Percentiles rank a stretch among this genome's conserved stretches.
Conservation (phyloP, 2,797 vertebrate genomes). For the Rhinella marina region DNA sequence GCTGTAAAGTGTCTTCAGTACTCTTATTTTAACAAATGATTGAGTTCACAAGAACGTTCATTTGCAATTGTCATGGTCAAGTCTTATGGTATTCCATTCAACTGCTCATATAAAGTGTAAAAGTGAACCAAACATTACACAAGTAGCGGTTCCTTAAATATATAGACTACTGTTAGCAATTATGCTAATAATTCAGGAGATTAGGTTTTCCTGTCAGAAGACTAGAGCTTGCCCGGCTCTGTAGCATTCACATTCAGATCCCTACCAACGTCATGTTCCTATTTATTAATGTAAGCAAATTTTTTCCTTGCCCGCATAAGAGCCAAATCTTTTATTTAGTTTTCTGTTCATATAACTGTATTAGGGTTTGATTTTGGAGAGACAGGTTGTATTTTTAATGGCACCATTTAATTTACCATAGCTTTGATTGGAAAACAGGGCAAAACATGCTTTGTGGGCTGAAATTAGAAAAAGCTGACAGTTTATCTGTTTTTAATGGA, state of each 20-base stretch:
- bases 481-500: no score
- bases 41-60: constrained; percentile 7
- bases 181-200: neutral
- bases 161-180: neutral
- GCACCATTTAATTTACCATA: no score
- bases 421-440: no score
- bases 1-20: constrained; percentile 23
- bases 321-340: no score
- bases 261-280: neutral
- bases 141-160: neutral
- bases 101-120: neutral
- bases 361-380: no score
- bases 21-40: constrained; percentile 6
- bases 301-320: no score
- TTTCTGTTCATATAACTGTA: no score
- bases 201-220: no score
- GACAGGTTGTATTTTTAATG: no score
- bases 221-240: neutral
- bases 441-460: no score
- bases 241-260: neutral
- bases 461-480: no score
- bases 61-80: constrained; percentile 2
- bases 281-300: no score
- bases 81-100: neutral
- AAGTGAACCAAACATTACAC: neutral